phyloP scores from a whole-genome alignment of 2,888 invertebrate genomes.

The Ommatoiulus sabulosus region DNA sequence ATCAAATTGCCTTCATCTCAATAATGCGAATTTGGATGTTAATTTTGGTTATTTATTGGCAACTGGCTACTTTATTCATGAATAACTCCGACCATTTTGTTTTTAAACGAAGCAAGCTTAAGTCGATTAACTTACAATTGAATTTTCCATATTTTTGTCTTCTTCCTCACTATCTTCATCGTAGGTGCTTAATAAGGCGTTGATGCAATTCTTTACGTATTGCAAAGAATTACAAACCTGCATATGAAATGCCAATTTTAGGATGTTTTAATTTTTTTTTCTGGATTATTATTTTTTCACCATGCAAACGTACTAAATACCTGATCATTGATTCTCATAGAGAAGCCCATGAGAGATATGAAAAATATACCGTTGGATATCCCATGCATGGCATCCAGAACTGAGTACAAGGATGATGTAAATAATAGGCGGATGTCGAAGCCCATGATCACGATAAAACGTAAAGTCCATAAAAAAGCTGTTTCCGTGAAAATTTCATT shows the following conservation, averaged over 20 bases:
- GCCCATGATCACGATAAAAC: neutral
- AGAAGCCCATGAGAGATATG: neutral
- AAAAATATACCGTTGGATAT: neutral
- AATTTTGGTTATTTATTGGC: too few species aligned
- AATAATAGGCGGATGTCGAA: neutral
- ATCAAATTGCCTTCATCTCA: too few species aligned
- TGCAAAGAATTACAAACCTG: slow-evolving; percentile 10
- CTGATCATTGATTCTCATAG: neutral
- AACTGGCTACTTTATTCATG: too few species aligned
- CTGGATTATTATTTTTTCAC: neutral
- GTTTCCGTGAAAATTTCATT: slow-evolving; percentile 2
- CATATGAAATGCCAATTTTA: neutral
- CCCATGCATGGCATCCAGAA: neutral
- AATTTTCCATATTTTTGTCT: slow-evolving; percentile 17
- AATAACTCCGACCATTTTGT: too few species aligned
- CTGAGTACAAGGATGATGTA: neutral
- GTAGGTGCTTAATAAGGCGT: neutral
- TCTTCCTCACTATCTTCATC: neutral
- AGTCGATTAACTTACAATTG: neutral
- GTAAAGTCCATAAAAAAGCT: neutral
- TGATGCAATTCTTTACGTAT: neutral
- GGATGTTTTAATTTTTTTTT: neutral
- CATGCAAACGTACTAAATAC: neutral
- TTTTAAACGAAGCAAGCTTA: too few species aligned
- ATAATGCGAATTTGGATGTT: too few species aligned